These are phyloP conservation scores for Parnassius glacialis DNA, from an alignment of 2,888 invertebrate species.

Conservation along the genomic window DNA sequence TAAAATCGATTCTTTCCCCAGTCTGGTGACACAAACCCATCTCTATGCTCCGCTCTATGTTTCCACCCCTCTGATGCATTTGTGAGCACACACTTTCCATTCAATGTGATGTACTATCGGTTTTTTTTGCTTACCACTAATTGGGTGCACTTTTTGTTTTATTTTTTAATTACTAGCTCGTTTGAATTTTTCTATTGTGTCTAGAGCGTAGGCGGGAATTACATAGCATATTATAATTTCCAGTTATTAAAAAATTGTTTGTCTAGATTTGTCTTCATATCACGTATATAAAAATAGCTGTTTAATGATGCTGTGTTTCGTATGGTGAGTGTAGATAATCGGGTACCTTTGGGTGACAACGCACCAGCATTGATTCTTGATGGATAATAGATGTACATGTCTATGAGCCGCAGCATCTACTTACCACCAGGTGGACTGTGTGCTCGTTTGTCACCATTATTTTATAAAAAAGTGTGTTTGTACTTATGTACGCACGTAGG, in stretches of 20 bases:
- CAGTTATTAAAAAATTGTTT: neutral
- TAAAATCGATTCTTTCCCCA: conserved; percentile 25
- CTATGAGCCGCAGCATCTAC: no score
- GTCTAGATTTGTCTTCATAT: neutral
- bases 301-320: no score
- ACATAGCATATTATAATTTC: conserved; percentile 1
- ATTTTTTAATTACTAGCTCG: conserved; percentile 25
- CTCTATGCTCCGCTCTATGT: conserved; percentile 9
- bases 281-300: no score
- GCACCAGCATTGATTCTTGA: no score
- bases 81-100: conserved; percentile 15
- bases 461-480: no score
- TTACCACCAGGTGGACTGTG: no score
- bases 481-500: no score
- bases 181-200: conserved; percentile 12
- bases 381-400: no score
- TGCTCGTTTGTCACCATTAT: no score
- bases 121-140: conserved; percentile 23
- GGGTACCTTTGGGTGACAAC: no score
- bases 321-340: no score
- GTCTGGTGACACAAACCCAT: conserved; percentile 22
- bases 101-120: conserved; percentile 20
- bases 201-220: conserved; percentile 7
- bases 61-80: conserved; percentile 13
- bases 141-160: conserved; percentile 21